Evolutionary conservation across 2,113 vertebrate species (phyloP), one percentile per base, ranked within the genome.

Genomic region (Nycticebus coucang): DNA sequence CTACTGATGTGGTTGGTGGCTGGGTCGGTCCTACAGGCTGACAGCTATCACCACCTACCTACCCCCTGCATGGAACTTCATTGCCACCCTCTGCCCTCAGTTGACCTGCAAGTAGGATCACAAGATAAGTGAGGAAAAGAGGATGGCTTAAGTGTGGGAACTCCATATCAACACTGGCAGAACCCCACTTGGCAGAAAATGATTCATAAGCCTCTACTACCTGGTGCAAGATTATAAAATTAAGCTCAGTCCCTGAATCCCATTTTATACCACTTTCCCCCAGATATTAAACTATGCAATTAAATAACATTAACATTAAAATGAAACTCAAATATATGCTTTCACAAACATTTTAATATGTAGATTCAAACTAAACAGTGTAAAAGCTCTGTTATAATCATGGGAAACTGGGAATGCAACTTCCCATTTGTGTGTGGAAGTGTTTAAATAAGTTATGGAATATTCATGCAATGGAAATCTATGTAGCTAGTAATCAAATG

Each of bases 271-370:
- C 22, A 14, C n/a, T 64, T 55, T 12, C 19, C 30, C 28, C 41
- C 53, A 84, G 33, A 68, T 66, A 69, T 12, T 24, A 89, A 96
- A 82, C 50, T 9, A 62, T 33, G 57, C 80, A 50, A 80, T 57
- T 66, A 89, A 84, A 45, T 78, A 74, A 64, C 45, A 50, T 10
- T 50, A 50, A 50, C 45, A 78, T 62, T 6, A 78, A 69, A 37
- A n/a, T 62, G 7, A 84, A 89, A 33, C 19, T 66, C 41, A 37
- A 80, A 60, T 37, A 24, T 17, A 17, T 68, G 4, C 26, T 89
- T 92, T 89, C n/a, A 69, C 19, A 95, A 74, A 78, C 1, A 89
- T 78, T 91, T 95, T 33, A 87, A 41, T 60, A 83, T 80, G 45
- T 88, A 78, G 66, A 75, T 30, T 53, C 53, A 80, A 77, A 53